Percentiles rank a stretch among this genome's conserved stretches.
phyloP scores from a whole-genome alignment of 2,888 invertebrate species.

The Cantharis rustica region DNA sequence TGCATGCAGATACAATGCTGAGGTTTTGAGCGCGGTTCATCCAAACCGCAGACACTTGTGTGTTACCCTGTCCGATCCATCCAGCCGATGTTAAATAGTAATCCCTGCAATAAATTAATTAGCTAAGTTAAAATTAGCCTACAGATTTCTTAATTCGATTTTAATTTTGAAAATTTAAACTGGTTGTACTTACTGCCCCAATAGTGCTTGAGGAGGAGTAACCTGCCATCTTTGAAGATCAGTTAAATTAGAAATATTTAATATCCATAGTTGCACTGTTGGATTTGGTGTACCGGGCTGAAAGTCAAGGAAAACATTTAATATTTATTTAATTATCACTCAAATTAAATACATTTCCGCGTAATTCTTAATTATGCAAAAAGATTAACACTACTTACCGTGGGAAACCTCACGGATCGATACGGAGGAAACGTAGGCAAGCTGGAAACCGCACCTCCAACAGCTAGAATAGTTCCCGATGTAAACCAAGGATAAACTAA shows the following conservation, averaged over 20 bases:
- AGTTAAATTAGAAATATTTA: conserved; percentile 72
- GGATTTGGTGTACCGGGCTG: conserved; percentile 88
- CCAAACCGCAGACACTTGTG: conserved; percentile 86
- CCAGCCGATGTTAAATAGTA: conserved; percentile 90
- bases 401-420: conserved; percentile 81
- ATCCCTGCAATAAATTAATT: conserved; percentile 66
- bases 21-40: conserved; percentile 93
- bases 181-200: conserved; percentile 74
- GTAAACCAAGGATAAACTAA: conserved; percentile 84
- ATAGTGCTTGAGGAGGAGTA: conserved; percentile 74
- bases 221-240: conserved; percentile 69
- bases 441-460: conserved; percentile 59
- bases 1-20: conserved; percentile 85
- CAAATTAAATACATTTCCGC: background rate
- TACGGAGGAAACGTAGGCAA: conserved; percentile 75
- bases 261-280: conserved; percentile 79
- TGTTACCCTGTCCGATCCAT: conserved; percentile 82
- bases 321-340: background rate
- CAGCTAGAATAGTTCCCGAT: conserved; percentile 66
- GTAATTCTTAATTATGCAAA: conserved; percentile 2
- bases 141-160: background rate
- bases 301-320: background rate
- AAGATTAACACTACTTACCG: conserved; percentile 58
- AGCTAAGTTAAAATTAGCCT: conserved; percentile 1
- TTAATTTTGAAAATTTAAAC: background rate